Conservation (phyloP, 2,797 vertebrate genomes). For the Vultur gryphus region DNA sequence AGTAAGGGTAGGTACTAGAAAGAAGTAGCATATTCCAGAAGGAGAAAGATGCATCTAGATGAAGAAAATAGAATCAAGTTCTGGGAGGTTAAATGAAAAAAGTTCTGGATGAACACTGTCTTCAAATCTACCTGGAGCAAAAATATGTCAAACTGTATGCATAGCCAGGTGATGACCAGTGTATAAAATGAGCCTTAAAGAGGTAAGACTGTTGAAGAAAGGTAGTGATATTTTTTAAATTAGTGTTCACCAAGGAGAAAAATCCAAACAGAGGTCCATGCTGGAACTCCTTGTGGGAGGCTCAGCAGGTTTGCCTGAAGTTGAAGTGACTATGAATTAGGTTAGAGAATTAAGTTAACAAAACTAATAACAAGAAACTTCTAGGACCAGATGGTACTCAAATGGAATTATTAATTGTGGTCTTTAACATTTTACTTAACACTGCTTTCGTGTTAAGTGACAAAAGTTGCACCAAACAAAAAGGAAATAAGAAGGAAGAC, state of each 20-base stretch:
- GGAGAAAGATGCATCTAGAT: background rate
- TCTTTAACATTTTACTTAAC: background rate
- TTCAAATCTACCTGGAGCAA: background rate
- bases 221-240: background rate
- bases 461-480: background rate
- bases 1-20: background rate
- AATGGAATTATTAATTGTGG: background rate
- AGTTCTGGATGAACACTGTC: background rate
- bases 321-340: background rate
- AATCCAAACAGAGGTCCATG: background rate
- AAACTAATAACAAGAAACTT: background rate
- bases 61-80: background rate
- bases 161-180: background rate
- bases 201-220: background rate
- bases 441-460: fast-evolving
- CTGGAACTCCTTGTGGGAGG: background rate
- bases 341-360: background rate
- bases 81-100: background rate
- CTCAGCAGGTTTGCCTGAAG: background rate
- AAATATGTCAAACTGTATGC: background rate
- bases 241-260: background rate
- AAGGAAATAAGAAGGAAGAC: background rate
- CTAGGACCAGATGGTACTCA: background rate
- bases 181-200: background rate
- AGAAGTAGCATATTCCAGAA: background rate